A percentile compares a stretch with the other conserved stretches of the same genome.
These are phyloP conservation scores for Temnothorax curvispinosus DNA, from an alignment of 1,140 invertebrate genomes.

Conservation along the genomic window DNA sequence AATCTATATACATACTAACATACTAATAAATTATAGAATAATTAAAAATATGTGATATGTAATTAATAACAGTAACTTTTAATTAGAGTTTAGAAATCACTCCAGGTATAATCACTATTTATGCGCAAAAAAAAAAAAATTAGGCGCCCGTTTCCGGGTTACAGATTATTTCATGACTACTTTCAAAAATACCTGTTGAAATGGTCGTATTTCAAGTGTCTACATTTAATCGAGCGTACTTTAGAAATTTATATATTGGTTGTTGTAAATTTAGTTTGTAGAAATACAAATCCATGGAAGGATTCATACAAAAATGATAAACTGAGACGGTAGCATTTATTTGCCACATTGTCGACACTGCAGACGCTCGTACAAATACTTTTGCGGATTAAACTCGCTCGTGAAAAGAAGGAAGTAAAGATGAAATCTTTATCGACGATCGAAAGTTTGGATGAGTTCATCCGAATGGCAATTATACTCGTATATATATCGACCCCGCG, in stretches of 20 bases:
- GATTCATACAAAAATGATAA: neutral
- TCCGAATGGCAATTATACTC: conserved; percentile 6
- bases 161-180: neutral
- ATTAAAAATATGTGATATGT: too few relatives aligned
- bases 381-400: neutral
- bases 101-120: too few relatives aligned
- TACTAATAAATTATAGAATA: too few relatives aligned
- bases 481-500: neutral
- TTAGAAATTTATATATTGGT: neutral
- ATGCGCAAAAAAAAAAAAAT: too few relatives aligned
- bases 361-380: neutral
- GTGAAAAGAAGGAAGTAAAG: conserved; percentile 35
- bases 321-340: neutral
- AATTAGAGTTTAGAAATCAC: too few relatives aligned
- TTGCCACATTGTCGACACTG: neutral
- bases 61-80: too few relatives aligned
- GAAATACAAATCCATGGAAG: neutral
- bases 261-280: neutral
- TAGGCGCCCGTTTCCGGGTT: too few relatives aligned
- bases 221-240: neutral
- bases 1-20: too few relatives aligned
- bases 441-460: conserved; percentile 37
- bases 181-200: neutral
- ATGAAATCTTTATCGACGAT: conserved; percentile 31
- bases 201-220: neutral